Evolutionary conservation across 2,888 invertebrate genomes (phyloP), one percentile per base, ranked within the genome.

Genomic region (Flexamia atlantica): DNA sequence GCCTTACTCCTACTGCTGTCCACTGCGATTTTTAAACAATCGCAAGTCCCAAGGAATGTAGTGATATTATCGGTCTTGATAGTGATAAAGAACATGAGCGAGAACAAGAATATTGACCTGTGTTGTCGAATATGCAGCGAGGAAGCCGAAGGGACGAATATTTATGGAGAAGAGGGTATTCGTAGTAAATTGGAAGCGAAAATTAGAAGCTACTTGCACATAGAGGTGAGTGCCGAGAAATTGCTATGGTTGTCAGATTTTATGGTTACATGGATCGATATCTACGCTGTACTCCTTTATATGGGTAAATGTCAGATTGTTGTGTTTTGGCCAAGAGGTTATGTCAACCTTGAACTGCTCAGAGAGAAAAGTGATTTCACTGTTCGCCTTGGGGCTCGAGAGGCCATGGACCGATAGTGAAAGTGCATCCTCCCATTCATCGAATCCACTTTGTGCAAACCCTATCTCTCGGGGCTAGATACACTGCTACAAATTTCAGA

Each of bases 91-190:
- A 79, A 82, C 79, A 84, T 84, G 84, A 74, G 68, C 53, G 82
- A 80, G 64, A 82, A 68, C 76, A 80, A 82, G 50, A 68, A 82
- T 60, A 53, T 84, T 28, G 79, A 82, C 14, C 32, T 40, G 46
- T 90, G 92, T 89, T 95, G 95, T 89, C 92, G 95, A 86, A 92
- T 95, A 87, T 95, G 95, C 90, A 93, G 92, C 85, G 91, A 92
- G 87, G 92, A 92, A 88, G 92, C 92, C 87, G 88, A 89, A 82
- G 92, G 93, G 82, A 90, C 94, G 87, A 92, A 92, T 91, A 92
- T 94, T 90, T 94, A 93, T 89, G 92, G 93, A 88, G 92, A 93
- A 88, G 93, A 94, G 90, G 94, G 94, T 84, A 92, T 93, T 89
- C 92, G 92, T 88, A 92, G 93, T 90, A 92, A 93, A 88, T 91